Evolutionary conservation across 1,140 invertebrate genomes (phyloP).

Genomic region (Wasmannia auropunctata): DNA sequence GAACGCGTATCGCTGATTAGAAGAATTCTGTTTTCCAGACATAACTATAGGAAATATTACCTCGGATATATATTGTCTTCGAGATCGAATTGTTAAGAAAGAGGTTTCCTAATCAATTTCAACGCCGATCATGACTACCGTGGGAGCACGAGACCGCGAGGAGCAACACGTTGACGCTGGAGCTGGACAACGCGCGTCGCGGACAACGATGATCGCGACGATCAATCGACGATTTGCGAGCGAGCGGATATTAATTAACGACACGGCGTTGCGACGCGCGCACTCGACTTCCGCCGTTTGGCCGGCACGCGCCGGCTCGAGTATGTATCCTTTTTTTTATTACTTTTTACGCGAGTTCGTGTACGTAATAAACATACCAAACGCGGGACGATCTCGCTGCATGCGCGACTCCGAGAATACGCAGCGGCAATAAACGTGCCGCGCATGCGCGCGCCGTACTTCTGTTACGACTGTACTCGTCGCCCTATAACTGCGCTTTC

Average conservation of each 20-base stretch:
- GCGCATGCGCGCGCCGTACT: background rate
- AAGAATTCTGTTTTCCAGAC: background rate
- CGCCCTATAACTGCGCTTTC: no score
- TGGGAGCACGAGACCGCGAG: no score
- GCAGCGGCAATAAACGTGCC: background rate
- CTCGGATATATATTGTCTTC: no score
- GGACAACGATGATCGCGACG: background rate
- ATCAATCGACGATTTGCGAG: background rate
- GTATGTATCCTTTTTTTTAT: background rate
- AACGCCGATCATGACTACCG: no score
- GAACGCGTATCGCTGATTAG: background rate
- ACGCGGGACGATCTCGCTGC: background rate
- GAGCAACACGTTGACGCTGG: background rate
- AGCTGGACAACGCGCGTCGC: background rate
- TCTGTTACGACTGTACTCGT: no score
- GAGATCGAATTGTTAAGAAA: background rate
- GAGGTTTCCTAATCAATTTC: no score
- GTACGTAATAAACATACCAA: background rate
- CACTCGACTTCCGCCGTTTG: background rate
- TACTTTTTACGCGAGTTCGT: background rate
- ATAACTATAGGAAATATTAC: background rate
- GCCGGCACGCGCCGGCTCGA: background rate
- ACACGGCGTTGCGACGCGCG: background rate
- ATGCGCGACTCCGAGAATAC: background rate
- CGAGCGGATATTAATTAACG: constrained; percentile 9